Percentiles rank a stretch among this genome's conserved stretches.
phyloP scores from a whole-genome alignment of 2,113 vertebrate genomes.

The Ameiurus melas region DNA sequence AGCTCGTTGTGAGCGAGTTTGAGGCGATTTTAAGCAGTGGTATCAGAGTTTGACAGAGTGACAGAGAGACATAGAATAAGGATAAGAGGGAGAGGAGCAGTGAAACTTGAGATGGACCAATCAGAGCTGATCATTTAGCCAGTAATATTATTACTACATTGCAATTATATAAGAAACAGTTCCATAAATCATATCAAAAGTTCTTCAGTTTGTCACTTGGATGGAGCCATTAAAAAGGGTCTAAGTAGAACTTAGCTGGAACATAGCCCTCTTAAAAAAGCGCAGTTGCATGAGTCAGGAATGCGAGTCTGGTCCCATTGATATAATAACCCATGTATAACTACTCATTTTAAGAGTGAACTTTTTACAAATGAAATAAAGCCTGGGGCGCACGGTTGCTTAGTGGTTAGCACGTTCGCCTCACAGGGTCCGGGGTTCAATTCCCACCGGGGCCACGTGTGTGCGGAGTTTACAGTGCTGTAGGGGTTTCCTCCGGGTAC shows the following conservation, averaged over 20 bases:
- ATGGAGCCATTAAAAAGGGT: background rate
- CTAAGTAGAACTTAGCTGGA: background rate
- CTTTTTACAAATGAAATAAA: background rate
- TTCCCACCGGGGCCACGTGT: too few species aligned
- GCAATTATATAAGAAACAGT: background rate
- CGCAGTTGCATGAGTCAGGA: background rate
- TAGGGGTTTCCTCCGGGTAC: too few species aligned
- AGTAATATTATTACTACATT: background rate
- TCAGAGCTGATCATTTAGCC: background rate
- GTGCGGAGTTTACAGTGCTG: too few species aligned
- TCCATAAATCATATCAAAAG: background rate
- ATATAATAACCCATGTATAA: background rate
- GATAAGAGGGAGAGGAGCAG: background rate
- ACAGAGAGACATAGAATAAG: background rate
- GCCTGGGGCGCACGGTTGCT: too few species aligned
- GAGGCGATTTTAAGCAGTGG: background rate
- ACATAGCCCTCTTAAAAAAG: background rate
- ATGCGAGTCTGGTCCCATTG: background rate
- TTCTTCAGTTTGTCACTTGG: background rate
- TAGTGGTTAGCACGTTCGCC: too few species aligned
- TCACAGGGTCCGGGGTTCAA: too few species aligned
- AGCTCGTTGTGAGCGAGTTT: background rate
- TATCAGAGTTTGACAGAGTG: background rate
- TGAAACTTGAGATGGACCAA: background rate
- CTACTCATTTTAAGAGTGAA: background rate